phyloP scores from a whole-genome alignment of 2,888 invertebrate species.

The Melikaiella ostensackeni region DNA sequence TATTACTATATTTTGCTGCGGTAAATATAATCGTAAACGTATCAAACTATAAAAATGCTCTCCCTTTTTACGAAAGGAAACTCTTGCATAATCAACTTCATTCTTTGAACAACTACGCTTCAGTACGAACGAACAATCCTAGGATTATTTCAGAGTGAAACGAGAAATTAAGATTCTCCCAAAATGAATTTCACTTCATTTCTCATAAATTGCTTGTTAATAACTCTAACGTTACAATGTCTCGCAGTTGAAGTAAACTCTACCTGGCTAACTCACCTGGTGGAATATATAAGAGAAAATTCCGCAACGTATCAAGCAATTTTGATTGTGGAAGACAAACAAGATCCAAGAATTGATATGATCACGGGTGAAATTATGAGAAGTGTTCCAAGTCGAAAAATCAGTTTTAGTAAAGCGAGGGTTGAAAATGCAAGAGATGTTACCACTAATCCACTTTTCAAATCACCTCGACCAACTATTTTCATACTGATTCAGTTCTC shows the following conservation, averaged over 20 bases:
- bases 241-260: accelerated
- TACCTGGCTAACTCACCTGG: background rate
- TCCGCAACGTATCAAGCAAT: background rate
- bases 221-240: background rate
- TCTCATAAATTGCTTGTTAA: background rate
- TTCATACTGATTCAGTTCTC: background rate
- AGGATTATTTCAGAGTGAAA: background rate
- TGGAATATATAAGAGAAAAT: background rate
- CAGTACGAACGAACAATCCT: background rate
- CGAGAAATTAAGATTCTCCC: background rate
- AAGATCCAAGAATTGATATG: background rate
- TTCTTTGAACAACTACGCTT: background rate
- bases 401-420: background rate
- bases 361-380: background rate
- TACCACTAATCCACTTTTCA: background rate
- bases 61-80: too few species aligned
- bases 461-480: background rate
- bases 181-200: background rate
- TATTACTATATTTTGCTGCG: too few species aligned
- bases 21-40: too few species aligned
- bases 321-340: background rate
- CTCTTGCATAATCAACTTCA: background rate
- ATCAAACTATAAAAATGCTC: too few species aligned
- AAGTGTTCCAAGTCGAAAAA: background rate
- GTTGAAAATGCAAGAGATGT: background rate